Percentiles rank a stretch among this genome's conserved stretches.
These are phyloP conservation scores for Rapana venosa DNA, from an alignment of 2,888 invertebrate genomes.

Conservation along the genomic window DNA sequence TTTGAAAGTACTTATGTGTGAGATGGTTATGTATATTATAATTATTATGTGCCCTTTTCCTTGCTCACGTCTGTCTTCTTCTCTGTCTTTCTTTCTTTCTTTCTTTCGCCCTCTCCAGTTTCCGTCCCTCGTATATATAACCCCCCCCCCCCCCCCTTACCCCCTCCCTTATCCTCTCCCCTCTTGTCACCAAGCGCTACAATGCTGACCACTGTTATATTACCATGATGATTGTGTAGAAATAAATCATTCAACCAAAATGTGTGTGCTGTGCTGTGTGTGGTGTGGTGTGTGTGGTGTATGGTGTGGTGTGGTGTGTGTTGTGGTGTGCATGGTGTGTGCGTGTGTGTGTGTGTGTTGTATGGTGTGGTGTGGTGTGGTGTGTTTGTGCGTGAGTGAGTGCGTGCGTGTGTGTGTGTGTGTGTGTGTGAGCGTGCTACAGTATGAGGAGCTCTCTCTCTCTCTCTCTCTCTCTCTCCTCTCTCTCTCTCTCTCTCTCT, in stretches of 20 bases:
- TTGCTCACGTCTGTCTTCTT: not conserved
- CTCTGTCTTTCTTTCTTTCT: not conserved
- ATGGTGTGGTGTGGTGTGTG: not conserved
- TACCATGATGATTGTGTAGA: slow-evolving; percentile 20
- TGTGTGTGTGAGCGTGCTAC: not conserved
- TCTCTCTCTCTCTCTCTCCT: slow-evolving; percentile 45
- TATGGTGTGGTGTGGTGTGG: not conserved
- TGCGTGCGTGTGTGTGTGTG: not conserved
- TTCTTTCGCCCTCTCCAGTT: not conserved
- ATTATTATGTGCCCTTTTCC: not conserved
- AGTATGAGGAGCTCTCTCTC: not conserved
- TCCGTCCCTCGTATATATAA: not conserved
- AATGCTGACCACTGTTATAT: not conserved
- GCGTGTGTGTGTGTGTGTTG: slow-evolving; percentile 18
- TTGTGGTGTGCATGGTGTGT: not conserved
- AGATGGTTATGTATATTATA: not conserved
- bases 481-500: slow-evolving; percentile 42
- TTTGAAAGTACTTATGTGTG: not conserved
- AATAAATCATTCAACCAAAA: not conserved
- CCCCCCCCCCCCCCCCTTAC: not conserved
- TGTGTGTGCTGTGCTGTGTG: not conserved
- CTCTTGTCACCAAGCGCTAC: not conserved
- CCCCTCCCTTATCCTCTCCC: not conserved
- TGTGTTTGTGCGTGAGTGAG: not conserved
- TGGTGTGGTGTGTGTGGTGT: not conserved